Evolutionary conservation across 2,797 vertebrate genomes (phyloP).

Genomic region (Alfaro cultratus): DNA sequence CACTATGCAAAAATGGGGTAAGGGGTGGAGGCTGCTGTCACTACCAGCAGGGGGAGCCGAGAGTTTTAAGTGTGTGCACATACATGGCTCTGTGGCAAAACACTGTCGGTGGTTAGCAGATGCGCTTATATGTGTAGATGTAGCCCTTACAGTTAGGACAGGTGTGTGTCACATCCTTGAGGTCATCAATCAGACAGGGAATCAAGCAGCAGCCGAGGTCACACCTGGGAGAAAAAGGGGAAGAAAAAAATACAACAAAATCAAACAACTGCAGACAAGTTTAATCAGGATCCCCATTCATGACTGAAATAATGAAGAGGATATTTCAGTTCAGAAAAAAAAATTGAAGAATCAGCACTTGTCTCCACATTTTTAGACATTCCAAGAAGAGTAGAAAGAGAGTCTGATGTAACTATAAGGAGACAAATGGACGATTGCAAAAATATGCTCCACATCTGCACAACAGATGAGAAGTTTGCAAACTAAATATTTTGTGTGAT

Average conservation of each 20-base stretch:
- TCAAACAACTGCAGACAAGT: background rate
- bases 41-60: conserved; percentile 62
- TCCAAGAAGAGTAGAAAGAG: background rate
- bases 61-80: conserved; percentile 51
- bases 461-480: background rate
- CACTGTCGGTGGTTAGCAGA: conserved; percentile 88
- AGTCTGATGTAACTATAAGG: background rate
- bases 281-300: background rate
- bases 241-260: background rate
- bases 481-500: background rate
- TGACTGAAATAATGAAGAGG: background rate
- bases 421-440: background rate
- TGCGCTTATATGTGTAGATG: conserved; percentile 98
- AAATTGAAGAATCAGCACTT: background rate
- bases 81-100: conserved; percentile 62
- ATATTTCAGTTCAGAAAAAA: background rate
- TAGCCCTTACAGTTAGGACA: conserved; percentile 99
- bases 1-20: conserved; percentile 59
- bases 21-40: conserved; percentile 27
- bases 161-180: conserved; percentile 98
- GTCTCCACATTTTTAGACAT: background rate
- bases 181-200: conserved; percentile 96
- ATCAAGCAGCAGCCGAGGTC: conserved; percentile 98
- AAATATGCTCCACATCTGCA: background rate
- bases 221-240: conserved; percentile 84